Evolutionary conservation across 2,888 invertebrate genomes (phyloP).

Genomic region (Cheilosia pagana): DNA sequence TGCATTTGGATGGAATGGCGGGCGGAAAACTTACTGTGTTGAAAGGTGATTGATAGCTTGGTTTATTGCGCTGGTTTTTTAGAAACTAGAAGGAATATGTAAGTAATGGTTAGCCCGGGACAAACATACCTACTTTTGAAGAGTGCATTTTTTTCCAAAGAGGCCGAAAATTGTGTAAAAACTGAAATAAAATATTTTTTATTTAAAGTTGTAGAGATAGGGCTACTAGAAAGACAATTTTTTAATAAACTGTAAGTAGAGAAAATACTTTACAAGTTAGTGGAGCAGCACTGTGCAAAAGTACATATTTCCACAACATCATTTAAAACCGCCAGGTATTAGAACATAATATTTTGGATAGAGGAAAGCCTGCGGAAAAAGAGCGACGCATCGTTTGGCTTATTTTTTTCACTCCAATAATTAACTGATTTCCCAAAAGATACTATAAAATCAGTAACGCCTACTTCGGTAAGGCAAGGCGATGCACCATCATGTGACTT

Average conservation of each 20-base stretch:
- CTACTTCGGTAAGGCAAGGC: no score
- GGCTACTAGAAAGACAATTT: slow-evolving; percentile 7
- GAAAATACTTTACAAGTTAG: no score
- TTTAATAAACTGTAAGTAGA: not conserved
- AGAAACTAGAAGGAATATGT: slow-evolving; percentile 13
- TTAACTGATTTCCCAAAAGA: no score
- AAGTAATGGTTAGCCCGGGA: not conserved
- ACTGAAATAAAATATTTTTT: slow-evolving; percentile 2
- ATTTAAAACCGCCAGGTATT: no score
- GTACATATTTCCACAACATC: no score
- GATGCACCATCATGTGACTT: no score
- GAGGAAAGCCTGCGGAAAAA: no score
- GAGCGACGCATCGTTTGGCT: no score
- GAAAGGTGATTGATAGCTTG: not conserved
- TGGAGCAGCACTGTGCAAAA: not conserved
- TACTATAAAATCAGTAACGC: no score
- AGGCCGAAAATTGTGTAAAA: slow-evolving; percentile 18
- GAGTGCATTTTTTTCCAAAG: slow-evolving; percentile 31
- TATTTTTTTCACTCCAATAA: no score
- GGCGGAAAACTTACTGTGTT: slow-evolving; percentile 36
- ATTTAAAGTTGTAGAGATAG: not conserved
- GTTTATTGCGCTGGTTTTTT: slow-evolving; percentile 32
- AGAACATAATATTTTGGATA: no score
- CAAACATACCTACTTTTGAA: slow-evolving; percentile 34
- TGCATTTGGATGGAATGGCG: not conserved